Base-by-base conservation (phyloP, 2,888 invertebrate species). In the Tolmerus cingulatus region DNA sequence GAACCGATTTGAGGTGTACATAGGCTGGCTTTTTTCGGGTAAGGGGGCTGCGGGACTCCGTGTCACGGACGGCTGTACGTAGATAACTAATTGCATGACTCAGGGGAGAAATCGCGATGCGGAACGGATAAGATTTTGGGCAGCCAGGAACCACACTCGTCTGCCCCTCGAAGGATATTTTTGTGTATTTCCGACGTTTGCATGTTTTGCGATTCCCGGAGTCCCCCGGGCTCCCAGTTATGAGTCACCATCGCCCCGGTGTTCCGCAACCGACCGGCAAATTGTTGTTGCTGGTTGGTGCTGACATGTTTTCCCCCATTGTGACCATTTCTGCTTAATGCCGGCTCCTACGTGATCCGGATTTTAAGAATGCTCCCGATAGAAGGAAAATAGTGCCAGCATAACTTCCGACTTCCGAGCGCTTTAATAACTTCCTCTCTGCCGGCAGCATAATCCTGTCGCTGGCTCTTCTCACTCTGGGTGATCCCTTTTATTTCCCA, bases 21-120 rank as follows among this genome's bases (percentile, higher is more conserved):
- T 40, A 37, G 30, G 19, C 77, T 37, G 40, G 40, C 40, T 40
- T 40, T 12, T 40, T 40, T n/a, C 0, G 9, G 76, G 19, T 9
- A 34, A 51, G 16, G 46, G 46, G 46, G 40, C 16, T 46, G 14
- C 51, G n/a, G 19, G 7, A 19, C 51, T n/a, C 51, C 51, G n/a
- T 19, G 19, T 40, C 27, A 19, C 27, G 27, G 57, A 9, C 19
- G 23, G 27, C 9, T 12, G 27, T 76, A 30, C 66, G 34, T 40
- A 27, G 40, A 84, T 84, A 74, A 74, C 66, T 84, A 85, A 85
- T 85, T 85, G 85, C 85, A 74, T 74, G 85, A 85, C 85, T 85
- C 85, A 74, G 30, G 74, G 85, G 85, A 74, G 66, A 74, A 74
- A 85, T 46, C n/a, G 30, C 23, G 74, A 74, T 74, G 74, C 43